Conservation (phyloP, 64 coral and sea anemone species). For the Stichodactyla mertensii region DNA sequence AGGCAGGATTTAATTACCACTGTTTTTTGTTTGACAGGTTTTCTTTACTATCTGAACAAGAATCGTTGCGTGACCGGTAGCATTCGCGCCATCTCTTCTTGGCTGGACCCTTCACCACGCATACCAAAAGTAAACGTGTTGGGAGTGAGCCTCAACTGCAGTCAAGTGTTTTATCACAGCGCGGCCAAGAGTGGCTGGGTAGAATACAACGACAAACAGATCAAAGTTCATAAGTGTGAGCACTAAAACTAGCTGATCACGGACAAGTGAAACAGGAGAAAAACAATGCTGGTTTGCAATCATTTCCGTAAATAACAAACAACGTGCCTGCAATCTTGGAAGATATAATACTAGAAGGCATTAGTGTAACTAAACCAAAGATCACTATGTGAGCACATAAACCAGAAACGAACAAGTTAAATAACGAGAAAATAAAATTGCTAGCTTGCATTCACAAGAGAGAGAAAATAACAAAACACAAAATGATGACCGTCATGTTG, state of each 20-base stretch:
- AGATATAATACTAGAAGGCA: too few relatives aligned
- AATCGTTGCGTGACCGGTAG: constrained; percentile 71
- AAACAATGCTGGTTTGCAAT: not conserved
- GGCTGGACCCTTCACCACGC: constrained; percentile 67
- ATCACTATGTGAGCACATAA: too few relatives aligned
- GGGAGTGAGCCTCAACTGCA: constrained; percentile 29
- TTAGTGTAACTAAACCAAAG: too few relatives aligned
- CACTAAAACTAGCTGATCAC: not conserved
- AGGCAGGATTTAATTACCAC: too few relatives aligned
- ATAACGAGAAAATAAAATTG: too few relatives aligned
- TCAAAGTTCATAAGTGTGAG: not conserved
- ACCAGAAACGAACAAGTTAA: too few relatives aligned
- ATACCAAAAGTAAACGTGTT: constrained; percentile 49
- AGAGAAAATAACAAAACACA: too few relatives aligned
- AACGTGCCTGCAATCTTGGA: too few relatives aligned
- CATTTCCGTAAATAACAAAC: too few relatives aligned
- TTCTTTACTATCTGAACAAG: constrained; percentile 71
- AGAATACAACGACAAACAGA: not conserved
- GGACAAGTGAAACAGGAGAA: not conserved
- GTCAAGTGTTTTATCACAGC: constrained; percentile 44
- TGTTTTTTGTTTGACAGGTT: constrained; percentile 1
- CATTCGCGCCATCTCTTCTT: constrained; percentile 45
- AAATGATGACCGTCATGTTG: too few relatives aligned
- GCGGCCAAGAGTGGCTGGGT: constrained; percentile 12
- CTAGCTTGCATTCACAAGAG: too few relatives aligned